phyloP scores from a whole-genome alignment of 2,888 invertebrate genomes.

The Bombylius major region DNA sequence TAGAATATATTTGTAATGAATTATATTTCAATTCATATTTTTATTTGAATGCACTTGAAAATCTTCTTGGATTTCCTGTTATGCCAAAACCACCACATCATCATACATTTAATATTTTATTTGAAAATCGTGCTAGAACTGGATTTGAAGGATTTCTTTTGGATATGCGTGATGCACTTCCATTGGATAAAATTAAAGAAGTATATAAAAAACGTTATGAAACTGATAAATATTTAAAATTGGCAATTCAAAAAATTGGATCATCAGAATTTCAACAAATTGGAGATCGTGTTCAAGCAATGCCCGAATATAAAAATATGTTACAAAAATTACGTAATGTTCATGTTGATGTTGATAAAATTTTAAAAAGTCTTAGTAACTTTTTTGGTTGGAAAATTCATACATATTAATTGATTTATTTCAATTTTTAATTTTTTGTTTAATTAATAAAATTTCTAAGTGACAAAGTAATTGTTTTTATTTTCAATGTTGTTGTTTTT shows the following conservation, averaged over 20 bases:
- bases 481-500: too few species aligned
- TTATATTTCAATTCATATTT: slow-evolving; percentile 11
- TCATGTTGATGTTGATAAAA: slow-evolving; percentile 7
- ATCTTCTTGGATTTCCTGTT: slow-evolving; percentile 9
- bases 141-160: slow-evolving; percentile 9
- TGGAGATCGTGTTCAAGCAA: slow-evolving; percentile 11
- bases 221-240: slow-evolving; percentile 7
- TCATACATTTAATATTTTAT: background rate
- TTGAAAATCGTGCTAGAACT: background rate
- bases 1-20: slow-evolving; percentile 11
- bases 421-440: too few species aligned
- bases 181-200: slow-evolving; percentile 4
- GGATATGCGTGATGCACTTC: slow-evolving; percentile 6
- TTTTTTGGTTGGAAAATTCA: slow-evolving; percentile 9
- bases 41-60: slow-evolving; percentile 12
- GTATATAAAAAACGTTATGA: slow-evolving; percentile 4
- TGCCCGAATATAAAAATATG: slow-evolving; percentile 7
- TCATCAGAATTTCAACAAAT: slow-evolving; percentile 10
- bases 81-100: slow-evolving; percentile 5
- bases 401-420: too few species aligned
- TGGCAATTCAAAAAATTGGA: slow-evolving; percentile 9
- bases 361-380: slow-evolving; percentile 7
- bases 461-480: too few species aligned
- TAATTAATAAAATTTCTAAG: too few species aligned
- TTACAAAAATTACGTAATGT: slow-evolving; percentile 4